Evolutionary conservation across 2,113 vertebrate genomes (phyloP).

Genomic region (Cyanocitta stelleri): DNA sequence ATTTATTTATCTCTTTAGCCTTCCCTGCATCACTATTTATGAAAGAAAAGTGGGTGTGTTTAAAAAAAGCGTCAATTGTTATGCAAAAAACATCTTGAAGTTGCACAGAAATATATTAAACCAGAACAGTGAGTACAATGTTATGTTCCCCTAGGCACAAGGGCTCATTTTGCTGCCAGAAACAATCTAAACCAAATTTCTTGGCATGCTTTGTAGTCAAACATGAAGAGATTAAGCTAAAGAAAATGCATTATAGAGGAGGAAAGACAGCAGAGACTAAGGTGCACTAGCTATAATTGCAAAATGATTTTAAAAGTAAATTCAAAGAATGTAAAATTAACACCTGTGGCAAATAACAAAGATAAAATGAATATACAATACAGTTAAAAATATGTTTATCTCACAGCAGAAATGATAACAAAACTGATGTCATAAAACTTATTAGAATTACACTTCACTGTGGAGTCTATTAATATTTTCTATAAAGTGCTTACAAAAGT

Average conservation of each 20-base stretch:
- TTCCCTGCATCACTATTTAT: neutral
- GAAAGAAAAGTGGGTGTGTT: neutral
- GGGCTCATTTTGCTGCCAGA: slow-evolving; percentile 50
- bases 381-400: neutral
- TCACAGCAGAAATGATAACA: neutral
- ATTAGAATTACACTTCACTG: neutral
- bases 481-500: slow-evolving; percentile 11
- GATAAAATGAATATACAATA: neutral
- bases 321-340: slow-evolving; percentile 47
- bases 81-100: slow-evolving; percentile 53
- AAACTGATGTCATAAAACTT: neutral
- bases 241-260: slow-evolving; percentile 12
- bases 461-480: neutral
- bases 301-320: slow-evolving; percentile 25
- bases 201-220: slow-evolving; percentile 52
- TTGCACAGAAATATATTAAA: slow-evolving; percentile 44
- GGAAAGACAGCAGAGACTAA: slow-evolving; percentile 5
- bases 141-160: slow-evolving; percentile 49
- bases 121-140: slow-evolving; percentile 44
- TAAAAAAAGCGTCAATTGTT: slow-evolving; percentile 17
- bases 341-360: neutral
- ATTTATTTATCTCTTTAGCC: neutral
- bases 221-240: slow-evolving; percentile 45
- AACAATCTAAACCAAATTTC: slow-evolving; percentile 63
- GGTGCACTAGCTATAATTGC: neutral